These are phyloP conservation scores for Nephrotoma flavescens DNA, from an alignment of 2,888 invertebrate species.

Conservation along the genomic window DNA sequence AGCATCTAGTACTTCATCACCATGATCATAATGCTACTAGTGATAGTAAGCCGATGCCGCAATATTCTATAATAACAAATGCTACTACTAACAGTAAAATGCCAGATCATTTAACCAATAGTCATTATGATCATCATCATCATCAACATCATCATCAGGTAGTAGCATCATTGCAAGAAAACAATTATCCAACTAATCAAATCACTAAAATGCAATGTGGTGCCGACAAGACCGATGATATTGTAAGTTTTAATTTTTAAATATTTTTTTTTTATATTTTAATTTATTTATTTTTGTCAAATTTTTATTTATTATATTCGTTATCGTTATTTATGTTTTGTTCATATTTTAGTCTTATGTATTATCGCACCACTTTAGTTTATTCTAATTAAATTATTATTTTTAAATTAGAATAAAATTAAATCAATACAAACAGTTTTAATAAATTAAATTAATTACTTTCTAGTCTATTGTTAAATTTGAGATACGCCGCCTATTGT, in stretches of 20 bases:
- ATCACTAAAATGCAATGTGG: neutral
- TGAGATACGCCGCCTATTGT: no score
- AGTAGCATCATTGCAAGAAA: neutral
- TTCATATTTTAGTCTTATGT: neutral
- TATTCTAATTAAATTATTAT: neutral
- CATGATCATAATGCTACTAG: neutral
- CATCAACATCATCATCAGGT: conserved; percentile 19
- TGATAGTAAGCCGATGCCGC: neutral
- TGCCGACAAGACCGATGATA: neutral
- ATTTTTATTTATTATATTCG: neutral
- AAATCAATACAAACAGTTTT: neutral
- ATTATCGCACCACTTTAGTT: neutral
- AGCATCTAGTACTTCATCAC: neutral
- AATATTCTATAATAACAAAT: neutral
- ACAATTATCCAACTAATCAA: neutral
- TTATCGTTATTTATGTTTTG: neutral
- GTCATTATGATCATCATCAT: conserved; percentile 15
- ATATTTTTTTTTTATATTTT: neutral
- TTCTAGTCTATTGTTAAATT: neutral
- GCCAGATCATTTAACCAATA: neutral
- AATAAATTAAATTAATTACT: neutral
- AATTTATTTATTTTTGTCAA: neutral
- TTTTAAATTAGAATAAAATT: neutral
- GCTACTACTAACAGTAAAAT: neutral
- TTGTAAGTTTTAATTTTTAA: neutral